A percentile compares a stretch with the other conserved stretches of the same genome.
phyloP scores from a whole-genome alignment of 2,113 vertebrate species.

The Vireo altiloquus region DNA sequence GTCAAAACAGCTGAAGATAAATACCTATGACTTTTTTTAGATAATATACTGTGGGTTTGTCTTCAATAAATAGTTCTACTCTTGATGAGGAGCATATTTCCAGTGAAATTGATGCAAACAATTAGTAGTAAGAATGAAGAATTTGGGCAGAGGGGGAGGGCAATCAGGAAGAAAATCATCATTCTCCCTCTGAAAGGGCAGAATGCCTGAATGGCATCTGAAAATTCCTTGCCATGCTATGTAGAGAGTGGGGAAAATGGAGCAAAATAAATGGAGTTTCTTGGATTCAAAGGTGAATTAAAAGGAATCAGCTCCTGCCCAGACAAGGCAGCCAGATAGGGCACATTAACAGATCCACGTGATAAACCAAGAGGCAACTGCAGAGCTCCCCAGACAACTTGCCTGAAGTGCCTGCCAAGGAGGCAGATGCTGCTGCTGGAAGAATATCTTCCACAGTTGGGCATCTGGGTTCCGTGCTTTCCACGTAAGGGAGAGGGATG shows the following conservation, averaged over 20 bases:
- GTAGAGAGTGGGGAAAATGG: background rate
- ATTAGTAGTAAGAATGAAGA: constrained; percentile 6
- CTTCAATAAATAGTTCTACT: background rate
- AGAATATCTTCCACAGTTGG: constrained; percentile 71
- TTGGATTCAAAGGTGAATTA: constrained; percentile 72
- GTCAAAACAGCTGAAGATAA: constrained; percentile 20
- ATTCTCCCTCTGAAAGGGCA: constrained; percentile 5
- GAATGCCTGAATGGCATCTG: background rate
- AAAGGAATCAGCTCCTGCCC: constrained; percentile 67
- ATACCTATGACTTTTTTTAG: background rate
- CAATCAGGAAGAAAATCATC: background rate
- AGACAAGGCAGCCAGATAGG: constrained; percentile 70
- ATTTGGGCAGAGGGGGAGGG: background rate
- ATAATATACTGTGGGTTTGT: constrained; percentile 1
- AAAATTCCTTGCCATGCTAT: background rate
- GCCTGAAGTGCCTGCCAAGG: constrained; percentile 74
- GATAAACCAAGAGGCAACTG: constrained; percentile 74
- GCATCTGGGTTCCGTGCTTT: constrained; percentile 77
- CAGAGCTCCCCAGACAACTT: constrained; percentile 73
- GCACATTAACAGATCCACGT: constrained; percentile 69
- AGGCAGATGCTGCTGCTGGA: constrained; percentile 83
- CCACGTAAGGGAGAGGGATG: constrained; percentile 65
- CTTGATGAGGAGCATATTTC: background rate
- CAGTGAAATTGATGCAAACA: constrained; percentile 1
- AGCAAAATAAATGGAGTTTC: constrained; percentile 26